phyloP scores from a whole-genome alignment of 2,113 vertebrate genomes.

The Channa argus region DNA sequence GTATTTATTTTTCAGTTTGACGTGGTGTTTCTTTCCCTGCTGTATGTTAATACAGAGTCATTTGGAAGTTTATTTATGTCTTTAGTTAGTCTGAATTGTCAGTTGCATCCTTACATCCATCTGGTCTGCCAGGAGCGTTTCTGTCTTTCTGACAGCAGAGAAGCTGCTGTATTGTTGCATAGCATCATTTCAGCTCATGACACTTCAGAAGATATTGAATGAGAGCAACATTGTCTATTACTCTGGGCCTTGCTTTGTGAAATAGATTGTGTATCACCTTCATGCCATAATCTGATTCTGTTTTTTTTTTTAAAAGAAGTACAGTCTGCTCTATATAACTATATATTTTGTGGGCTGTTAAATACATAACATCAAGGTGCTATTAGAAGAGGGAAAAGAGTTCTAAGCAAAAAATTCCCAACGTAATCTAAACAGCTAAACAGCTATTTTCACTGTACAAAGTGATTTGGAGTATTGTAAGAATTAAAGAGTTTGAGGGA shows the following conservation, averaged over 20 bases:
- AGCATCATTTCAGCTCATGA: slow-evolving; percentile 25
- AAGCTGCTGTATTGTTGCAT: slow-evolving; percentile 13
- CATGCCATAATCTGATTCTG: slow-evolving; percentile 8
- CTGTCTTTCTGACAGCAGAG: slow-evolving; percentile 27
- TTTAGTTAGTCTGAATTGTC: neutral
- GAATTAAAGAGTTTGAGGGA: neutral
- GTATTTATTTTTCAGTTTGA: slow-evolving; percentile 61
- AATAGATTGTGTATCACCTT: slow-evolving; percentile 8
- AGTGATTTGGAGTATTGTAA: neutral
- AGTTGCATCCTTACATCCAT: slow-evolving; percentile 28
- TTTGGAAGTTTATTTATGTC: slow-evolving; percentile 49
- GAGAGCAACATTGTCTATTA: slow-evolving; percentile 18
- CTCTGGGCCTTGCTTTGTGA: neutral
- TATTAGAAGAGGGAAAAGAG: neutral
- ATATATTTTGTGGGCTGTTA: neutral
- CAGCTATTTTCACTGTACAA: neutral
- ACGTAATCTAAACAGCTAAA: neutral
- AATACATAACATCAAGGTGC: neutral
- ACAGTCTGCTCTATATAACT: neutral
- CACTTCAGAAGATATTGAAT: slow-evolving; percentile 8
- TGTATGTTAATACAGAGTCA: slow-evolving; percentile 31
- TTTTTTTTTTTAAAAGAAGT: neutral
- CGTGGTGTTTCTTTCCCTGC: slow-evolving; percentile 44
- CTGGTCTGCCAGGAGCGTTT: slow-evolving; percentile 26
- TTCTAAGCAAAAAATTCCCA: neutral